Percentiles rank a stretch among this genome's conserved stretches.
Evolutionary conservation across 2,113 vertebrate species (phyloP).

Genomic region (Cacatua alba): DNA sequence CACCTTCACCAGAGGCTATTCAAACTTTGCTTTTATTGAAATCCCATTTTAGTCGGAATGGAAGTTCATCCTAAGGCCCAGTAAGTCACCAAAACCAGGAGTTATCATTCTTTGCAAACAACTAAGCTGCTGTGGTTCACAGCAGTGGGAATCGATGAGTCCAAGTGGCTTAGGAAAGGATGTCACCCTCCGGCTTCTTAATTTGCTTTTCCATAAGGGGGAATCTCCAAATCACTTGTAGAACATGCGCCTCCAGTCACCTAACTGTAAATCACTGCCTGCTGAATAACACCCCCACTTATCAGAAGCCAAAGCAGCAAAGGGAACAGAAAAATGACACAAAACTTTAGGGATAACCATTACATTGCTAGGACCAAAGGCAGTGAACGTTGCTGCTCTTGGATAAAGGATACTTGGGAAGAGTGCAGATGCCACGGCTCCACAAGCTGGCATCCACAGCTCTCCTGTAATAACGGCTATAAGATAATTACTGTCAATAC

Average conservation of each 20-base stretch:
- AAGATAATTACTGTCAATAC: neutral
- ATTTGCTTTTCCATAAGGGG: neutral
- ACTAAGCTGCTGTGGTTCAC: neutral
- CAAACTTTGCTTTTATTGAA: neutral
- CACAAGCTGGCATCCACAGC: neutral
- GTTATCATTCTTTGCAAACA: neutral
- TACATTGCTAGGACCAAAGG: neutral
- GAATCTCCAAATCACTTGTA: neutral
- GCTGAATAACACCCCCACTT: rapidly evolving
- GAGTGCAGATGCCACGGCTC: neutral
- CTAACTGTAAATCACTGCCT: rapidly evolving
- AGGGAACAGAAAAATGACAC: neutral
- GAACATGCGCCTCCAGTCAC: rapidly evolving
- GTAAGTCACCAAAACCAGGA: too few species aligned
- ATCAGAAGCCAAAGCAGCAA: neutral
- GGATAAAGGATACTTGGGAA: neutral
- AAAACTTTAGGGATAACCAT: too few species aligned
- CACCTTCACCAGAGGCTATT: neutral
- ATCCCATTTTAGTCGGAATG: neutral
- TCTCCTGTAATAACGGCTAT: neutral
- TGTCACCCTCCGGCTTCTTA: rapidly evolving
- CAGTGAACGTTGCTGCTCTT: neutral
- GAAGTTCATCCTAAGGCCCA: rapidly evolving
- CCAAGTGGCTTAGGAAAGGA: neutral
- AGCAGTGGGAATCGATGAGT: neutral